These are phyloP conservation scores for Acanthopagrus latus DNA, from an alignment of 2,797 vertebrate species.

Conservation along the genomic window DNA sequence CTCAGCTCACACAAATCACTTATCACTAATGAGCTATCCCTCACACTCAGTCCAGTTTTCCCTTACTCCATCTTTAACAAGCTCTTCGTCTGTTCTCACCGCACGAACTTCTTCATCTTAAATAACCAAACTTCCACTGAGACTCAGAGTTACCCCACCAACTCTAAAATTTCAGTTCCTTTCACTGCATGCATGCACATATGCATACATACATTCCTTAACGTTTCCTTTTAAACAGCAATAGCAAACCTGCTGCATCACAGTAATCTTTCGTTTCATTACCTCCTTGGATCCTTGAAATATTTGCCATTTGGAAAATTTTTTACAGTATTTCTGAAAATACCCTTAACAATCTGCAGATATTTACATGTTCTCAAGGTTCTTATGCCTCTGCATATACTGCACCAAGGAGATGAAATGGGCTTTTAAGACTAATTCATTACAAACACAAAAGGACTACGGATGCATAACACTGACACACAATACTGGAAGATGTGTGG, in stretches of 20 bases:
- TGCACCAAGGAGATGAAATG: not conserved
- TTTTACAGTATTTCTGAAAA: conserved; percentile 5
- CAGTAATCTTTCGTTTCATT: not conserved
- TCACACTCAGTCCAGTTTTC: conserved; percentile 30
- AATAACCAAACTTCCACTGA: conserved; percentile 2
- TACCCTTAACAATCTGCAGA: not conserved
- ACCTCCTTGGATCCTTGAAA: not conserved
- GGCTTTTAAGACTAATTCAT: conserved; percentile 27
- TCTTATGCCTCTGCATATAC: conserved; percentile 15
- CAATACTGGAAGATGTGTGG: conserved; percentile 8
- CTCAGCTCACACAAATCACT: conserved; percentile 21
- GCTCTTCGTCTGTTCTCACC: conserved; percentile 4
- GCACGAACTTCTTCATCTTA: conserved; percentile 24
- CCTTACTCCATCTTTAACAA: conserved; percentile 23
- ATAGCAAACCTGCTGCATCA: not conserved
- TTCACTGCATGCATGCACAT: not conserved
- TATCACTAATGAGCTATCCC: conserved; percentile 43
- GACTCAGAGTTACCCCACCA: not conserved
- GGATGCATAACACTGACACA: conserved; percentile 29
- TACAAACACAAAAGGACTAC: conserved; percentile 20
- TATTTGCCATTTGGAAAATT: not conserved
- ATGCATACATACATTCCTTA: not conserved
- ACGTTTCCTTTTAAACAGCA: not conserved
- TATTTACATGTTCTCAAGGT: conserved; percentile 13
- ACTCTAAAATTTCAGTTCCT: conserved; percentile 7